Conservation (phyloP, 1,140 invertebrate genomes). For the Coptotermes formosanus region DNA sequence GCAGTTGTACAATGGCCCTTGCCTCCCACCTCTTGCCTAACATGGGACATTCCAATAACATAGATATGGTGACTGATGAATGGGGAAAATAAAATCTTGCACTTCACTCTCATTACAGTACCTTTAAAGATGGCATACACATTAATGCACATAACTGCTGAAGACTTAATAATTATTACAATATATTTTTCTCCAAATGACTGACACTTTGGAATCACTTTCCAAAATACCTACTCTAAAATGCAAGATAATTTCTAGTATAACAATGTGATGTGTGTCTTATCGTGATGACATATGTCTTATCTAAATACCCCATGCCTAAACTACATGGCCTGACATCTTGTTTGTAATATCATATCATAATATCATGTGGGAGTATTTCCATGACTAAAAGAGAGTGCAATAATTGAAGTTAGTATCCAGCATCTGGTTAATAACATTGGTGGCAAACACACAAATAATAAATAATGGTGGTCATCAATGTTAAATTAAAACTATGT, state of each 20-base stretch:
- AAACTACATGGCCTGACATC: constrained; percentile 1
- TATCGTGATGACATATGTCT: constrained; percentile 8
- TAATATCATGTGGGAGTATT: background rate
- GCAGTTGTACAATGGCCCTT: background rate
- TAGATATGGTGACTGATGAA: constrained; percentile 25
- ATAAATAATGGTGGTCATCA: background rate
- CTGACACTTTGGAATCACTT: constrained; percentile 23
- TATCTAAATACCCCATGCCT: constrained; percentile 1
- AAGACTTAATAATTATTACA: constrained; percentile 27
- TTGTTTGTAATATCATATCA: background rate
- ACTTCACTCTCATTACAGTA: constrained; percentile 19
- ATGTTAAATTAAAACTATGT: background rate
- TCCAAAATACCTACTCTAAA: constrained; percentile 23
- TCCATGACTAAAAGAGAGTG: background rate
- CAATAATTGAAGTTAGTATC: background rate
- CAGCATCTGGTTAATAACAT: background rate
- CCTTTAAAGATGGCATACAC: constrained; percentile 27
- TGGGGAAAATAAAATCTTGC: constrained; percentile 4
- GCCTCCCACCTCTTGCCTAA: background rate
- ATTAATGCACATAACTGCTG: constrained; percentile 28
- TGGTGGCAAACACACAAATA: background rate
- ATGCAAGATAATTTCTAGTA: constrained; percentile 24
- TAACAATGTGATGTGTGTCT: constrained; percentile 16
- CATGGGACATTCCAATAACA: background rate
- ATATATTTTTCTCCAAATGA: constrained; percentile 25